A percentile compares a stretch with the other conserved stretches of the same genome.
phyloP scores from a whole-genome alignment of 2,888 invertebrate species.

The Cantharis rustica region DNA sequence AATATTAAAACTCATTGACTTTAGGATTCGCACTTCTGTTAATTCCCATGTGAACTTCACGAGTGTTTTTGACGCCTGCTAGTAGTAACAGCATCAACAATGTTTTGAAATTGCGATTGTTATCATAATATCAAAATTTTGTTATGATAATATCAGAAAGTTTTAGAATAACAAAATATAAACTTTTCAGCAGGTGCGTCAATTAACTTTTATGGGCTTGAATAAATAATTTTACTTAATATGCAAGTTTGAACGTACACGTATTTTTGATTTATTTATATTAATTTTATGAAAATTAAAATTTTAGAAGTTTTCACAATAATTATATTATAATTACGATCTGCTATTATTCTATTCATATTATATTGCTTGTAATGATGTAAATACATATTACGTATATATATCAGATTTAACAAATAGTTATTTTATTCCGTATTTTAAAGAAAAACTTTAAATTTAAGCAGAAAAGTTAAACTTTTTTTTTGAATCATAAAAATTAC shows the following conservation, averaged over 20 bases:
- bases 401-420: too few species aligned
- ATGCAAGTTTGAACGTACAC: background rate
- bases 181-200: background rate
- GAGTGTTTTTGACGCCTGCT: constrained; percentile 31
- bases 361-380: too few species aligned
- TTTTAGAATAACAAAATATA: background rate
- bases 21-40: constrained; percentile 11
- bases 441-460: too few species aligned
- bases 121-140: constrained; percentile 19
- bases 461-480: too few species aligned
- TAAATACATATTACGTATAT: too few species aligned
- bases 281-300: too few species aligned
- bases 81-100: constrained; percentile 26
- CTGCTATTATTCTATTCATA: too few species aligned
- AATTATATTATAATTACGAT: too few species aligned
- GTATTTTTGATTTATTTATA: background rate
- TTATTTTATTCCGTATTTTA: too few species aligned
- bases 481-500: too few species aligned
- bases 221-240: background rate
- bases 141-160: constrained; percentile 32
- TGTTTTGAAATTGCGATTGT: constrained; percentile 19
- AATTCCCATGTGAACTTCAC: constrained; percentile 31
- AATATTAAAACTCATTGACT: background rate
- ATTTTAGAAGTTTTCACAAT: too few species aligned
- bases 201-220: background rate